Evolutionary conservation across 2,888 invertebrate genomes (phyloP).

Genomic region (Habrosyne pyritoides): DNA sequence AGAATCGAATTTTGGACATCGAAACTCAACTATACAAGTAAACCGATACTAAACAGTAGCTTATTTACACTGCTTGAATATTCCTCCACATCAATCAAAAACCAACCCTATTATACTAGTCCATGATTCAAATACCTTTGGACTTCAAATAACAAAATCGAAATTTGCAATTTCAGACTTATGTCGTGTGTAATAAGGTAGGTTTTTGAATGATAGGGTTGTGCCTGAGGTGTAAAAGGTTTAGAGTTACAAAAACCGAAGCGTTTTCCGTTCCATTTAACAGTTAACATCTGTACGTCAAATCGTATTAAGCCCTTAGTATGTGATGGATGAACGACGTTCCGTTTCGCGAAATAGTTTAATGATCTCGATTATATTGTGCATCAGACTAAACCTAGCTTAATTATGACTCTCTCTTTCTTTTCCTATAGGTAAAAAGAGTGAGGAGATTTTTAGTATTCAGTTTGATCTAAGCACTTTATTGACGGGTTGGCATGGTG

Average conservation of each 20-base stretch:
- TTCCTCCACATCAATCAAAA: conserved; percentile 33
- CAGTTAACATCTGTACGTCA: conserved; percentile 73
- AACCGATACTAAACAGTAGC: conserved; percentile 78
- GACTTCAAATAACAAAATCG: neutral
- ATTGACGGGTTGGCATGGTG: too few relatives aligned
- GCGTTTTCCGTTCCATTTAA: conserved; percentile 76
- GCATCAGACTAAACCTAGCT: too few relatives aligned
- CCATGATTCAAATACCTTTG: conserved; percentile 27
- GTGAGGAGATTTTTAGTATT: too few relatives aligned
- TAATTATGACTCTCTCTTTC: too few relatives aligned
- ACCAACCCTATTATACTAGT: conserved; percentile 15
- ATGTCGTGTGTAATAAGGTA: conserved; percentile 17
- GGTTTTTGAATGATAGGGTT: conserved; percentile 23
- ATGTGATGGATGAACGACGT: conserved; percentile 48
- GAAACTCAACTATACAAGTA: conserved; percentile 67
- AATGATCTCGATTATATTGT: conserved; percentile 10
- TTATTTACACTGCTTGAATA: conserved; percentile 57
- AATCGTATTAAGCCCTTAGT: conserved; percentile 55
- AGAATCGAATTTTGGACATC: conserved; percentile 70
- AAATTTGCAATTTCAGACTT: conserved; percentile 25
- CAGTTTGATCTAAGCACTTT: too few relatives aligned
- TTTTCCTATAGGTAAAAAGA: too few relatives aligned
- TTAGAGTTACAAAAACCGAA: conserved; percentile 71
- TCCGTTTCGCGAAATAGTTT: conserved; percentile 36
- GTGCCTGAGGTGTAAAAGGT: conserved; percentile 43